These are phyloP conservation scores for Brachyistius frenatus DNA, from an alignment of 2,113 vertebrate genomes.

Conservation along the genomic window DNA sequence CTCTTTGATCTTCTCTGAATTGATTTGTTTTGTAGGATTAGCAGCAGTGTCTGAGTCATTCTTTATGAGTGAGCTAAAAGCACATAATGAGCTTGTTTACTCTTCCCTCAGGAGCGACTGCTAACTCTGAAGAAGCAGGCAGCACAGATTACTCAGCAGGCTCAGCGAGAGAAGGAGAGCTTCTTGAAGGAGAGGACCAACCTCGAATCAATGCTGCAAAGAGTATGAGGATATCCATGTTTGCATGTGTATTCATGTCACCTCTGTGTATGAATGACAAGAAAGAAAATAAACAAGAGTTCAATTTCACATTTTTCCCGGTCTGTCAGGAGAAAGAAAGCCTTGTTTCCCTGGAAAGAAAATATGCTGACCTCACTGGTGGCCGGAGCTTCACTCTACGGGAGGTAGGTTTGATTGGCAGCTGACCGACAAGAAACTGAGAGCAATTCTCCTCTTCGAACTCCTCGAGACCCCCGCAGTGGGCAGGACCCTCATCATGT, in stretches of 20 bases:
- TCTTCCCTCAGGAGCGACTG: constrained; percentile 88
- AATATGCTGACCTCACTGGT: constrained; percentile 89
- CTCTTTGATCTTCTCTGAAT: too few species aligned
- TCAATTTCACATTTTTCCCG: not conserved
- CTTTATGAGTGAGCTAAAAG: not conserved
- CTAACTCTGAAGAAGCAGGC: constrained; percentile 94
- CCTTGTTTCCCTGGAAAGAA: constrained; percentile 90
- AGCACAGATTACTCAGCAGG: constrained; percentile 92
- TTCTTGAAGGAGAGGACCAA: constrained; percentile 95
- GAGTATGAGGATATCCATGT: constrained; percentile 79
- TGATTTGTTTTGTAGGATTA: too few species aligned
- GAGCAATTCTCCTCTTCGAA: not conserved
- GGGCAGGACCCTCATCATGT: not conserved
- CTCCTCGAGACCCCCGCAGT: not conserved
- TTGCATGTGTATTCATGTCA: constrained; percentile 1
- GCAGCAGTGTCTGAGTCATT: not conserved
- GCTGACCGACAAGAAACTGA: not conserved
- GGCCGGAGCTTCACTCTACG: constrained; percentile 90
- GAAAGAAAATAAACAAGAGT: not conserved
- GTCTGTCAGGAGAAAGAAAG: constrained; percentile 92
- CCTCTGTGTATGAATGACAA: not conserved
- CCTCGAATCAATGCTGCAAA: constrained; percentile 93
- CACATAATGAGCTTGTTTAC: not conserved
- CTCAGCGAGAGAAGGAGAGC: constrained; percentile 93
- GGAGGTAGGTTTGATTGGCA: constrained; percentile 85